A percentile compares a stretch with the other conserved stretches of the same genome.
Conservation (phyloP, 2,797 vertebrate species). For the Takifugu ocellatus region DNA sequence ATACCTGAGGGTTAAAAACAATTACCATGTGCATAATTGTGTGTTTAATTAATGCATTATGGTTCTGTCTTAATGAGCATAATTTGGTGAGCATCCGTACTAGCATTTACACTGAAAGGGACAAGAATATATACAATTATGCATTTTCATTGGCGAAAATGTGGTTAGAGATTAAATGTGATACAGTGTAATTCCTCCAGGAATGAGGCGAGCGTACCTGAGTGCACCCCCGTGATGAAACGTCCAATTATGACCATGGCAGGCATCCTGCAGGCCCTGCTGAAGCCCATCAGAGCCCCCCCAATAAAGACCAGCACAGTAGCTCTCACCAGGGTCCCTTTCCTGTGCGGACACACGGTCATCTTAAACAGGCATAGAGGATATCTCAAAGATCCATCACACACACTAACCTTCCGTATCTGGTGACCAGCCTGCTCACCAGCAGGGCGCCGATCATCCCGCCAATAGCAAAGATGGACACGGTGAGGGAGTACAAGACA, state of each 20-base stretch:
- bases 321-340: slow-evolving; percentile 79
- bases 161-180: not conserved
- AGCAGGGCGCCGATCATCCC: slow-evolving; percentile 81
- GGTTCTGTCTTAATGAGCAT: too few species aligned
- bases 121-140: too few species aligned
- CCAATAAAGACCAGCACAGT: slow-evolving; percentile 82
- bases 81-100: too few species aligned
- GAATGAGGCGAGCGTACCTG: slow-evolving; percentile 68
- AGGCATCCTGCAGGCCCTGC: slow-evolving; percentile 71
- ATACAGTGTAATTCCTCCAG: not conserved
- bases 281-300: slow-evolving; percentile 81
- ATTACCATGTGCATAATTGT: not conserved
- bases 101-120: too few species aligned
- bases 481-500: slow-evolving; percentile 83
- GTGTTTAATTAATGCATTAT: not conserved
- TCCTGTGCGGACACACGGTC: slow-evolving; percentile 70
- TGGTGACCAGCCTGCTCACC: slow-evolving; percentile 81
- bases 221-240: slow-evolving; percentile 84
- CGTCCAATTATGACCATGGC: slow-evolving; percentile 85
- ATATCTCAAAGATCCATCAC: not conserved
- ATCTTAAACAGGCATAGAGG: not conserved
- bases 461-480: slow-evolving; percentile 87
- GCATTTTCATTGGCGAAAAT: not conserved
- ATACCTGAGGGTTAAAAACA: slow-evolving; percentile 72
- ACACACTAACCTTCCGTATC: slow-evolving; percentile 80